Base-by-base conservation (phyloP, 2,888 invertebrate genomes). In the Microctonus aethiopoides region DNA sequence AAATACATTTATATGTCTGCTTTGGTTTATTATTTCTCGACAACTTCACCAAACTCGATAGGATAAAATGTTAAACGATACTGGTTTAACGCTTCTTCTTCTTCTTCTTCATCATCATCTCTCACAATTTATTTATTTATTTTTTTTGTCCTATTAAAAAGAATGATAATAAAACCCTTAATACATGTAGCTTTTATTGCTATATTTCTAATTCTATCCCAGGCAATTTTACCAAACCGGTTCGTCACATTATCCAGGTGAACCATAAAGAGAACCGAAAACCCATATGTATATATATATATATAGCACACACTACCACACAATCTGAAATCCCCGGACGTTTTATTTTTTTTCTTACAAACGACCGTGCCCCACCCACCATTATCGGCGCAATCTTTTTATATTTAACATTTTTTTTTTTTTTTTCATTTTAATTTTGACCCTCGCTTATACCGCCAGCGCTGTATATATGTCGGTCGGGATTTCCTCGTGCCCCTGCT, bases 171-270 rank as follows among this genome's bases (percentile, higher is more conserved):
- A 20, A 16, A 46, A 46, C 41, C 16, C 20, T 61, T 41, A 22
- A 39, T 61, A 22, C 41, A 22, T 24, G n/a, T 61, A 46, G 16
- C 16, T 46, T 46, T 61, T 41, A 32, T 61, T 61, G 36, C 41
- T 36, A 34, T n/a, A n/a, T 26, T 39, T 59, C 36, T 61, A 57
- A 57, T 39, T 13, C 26, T 41, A 61, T 61, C 39, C n/a, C 61
- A 29, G 22, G 32, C 59, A 22, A 59, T 59, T 34, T 59, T 46
- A 24, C 29, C n/a, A 62, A 62, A 62, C 62, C 62, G 62, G 62
- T 62, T 62, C 41, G 20, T 62, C 62, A 62, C 62, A 32, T 62
- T 46, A 46, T 62, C 62, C 24, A 62, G 41, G 26, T 39, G 62
- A 62, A 24, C 51, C 26, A 29, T 46, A 62, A 46, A 32, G 16